Base-by-base conservation (phyloP, 2,888 invertebrate genomes). In the Dioctria linearis region DNA sequence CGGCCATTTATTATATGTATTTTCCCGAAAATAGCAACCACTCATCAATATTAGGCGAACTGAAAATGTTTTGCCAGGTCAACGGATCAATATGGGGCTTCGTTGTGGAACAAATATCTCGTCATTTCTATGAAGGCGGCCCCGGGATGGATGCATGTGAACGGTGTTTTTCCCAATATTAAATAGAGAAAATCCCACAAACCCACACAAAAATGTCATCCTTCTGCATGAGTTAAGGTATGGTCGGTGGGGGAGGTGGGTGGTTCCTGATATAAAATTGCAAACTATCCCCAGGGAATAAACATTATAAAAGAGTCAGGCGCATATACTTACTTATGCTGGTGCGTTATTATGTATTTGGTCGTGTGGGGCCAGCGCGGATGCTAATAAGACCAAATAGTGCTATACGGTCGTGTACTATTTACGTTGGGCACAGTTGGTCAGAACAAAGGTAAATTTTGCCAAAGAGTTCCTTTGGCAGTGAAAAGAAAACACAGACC, bases 231-330 rank as follows among this genome's bases (percentile, higher is more conserved):
- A 63, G 76, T 57, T 61, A 46, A 75, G 49, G 46, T 0, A 2
- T 25, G 0, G 25, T 25, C 1, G 25, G 25, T 1, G 25, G 25
- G 25, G 25, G 25, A 2, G 25, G 25, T n/a, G 25, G 25, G 25
- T 0, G 25, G 25, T 25, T 25, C 25, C 51, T 46, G 76, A 63
- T 51, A 76, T 63, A 76, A 76, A 76, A 76, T 61, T 76, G 39
- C 46, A 43, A 25, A 25, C 49, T 63, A 61, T 25, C 25, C 25
- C 61, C 76, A 11, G 61, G 76, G 63, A 63, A 63, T 76, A 76
- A 76, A 76, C 76, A 76, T 76, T 76, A 76, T 76, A 63, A 76
- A 76, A 76, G 76, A 76, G 76, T 76, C 76, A 61, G 76, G 76
- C 61, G 76, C 76, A 63, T 63, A 76, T 76, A 76, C 63, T 76